Evolutionary conservation across 1,140 invertebrate species (phyloP).

Genomic region (Rhagoletis pomonella): DNA sequence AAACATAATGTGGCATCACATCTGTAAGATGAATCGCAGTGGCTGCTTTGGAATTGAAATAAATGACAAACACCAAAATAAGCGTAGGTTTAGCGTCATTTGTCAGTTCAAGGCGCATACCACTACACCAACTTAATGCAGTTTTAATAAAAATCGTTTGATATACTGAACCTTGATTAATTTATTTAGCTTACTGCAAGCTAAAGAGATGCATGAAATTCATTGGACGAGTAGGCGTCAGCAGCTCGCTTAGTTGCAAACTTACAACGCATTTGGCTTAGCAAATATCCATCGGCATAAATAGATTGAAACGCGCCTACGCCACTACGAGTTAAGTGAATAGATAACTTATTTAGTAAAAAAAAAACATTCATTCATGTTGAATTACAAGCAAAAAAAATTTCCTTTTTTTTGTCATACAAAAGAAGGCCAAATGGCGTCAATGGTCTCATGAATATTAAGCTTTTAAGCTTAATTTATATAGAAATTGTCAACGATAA

Average conservation of each 20-base stretch:
- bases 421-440: conserved; percentile 4
- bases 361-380: background rate
- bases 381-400: background rate
- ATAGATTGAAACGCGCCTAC: background rate
- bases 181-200: background rate
- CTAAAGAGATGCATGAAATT: background rate
- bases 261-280: background rate
- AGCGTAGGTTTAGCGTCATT: background rate
- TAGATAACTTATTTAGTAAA: too few relatives aligned
- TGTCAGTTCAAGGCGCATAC: background rate
- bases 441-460: background rate
- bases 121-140: background rate
- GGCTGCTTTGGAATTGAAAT: background rate
- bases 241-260: background rate
- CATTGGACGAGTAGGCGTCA: background rate
- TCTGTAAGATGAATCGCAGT: background rate
- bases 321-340: background rate
- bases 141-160: background rate
- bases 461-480: background rate
- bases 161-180: background rate
- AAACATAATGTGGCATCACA: background rate
- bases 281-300: background rate
- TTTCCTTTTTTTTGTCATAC: background rate
- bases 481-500: background rate
- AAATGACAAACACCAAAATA: background rate